These are phyloP conservation scores for Struthidea cinerea DNA, from an alignment of 2,113 vertebrate genomes.

Conservation along the genomic window DNA sequence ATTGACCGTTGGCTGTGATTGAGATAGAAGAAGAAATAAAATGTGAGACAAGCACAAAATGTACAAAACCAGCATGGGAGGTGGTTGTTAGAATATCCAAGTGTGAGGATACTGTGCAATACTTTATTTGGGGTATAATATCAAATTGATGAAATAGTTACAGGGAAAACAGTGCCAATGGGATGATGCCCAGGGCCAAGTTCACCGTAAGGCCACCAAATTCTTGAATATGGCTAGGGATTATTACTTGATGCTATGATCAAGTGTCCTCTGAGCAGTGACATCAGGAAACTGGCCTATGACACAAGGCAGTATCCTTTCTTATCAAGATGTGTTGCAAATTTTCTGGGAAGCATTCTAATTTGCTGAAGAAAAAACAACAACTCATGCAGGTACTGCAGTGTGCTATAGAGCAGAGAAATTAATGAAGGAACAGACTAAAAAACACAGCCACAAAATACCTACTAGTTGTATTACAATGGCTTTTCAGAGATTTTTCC, in stretches of 20 bases:
- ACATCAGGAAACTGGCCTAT: background rate
- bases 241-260: background rate
- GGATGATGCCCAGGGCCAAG: background rate
- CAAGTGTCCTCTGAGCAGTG: background rate
- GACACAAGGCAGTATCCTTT: background rate
- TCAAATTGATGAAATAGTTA: background rate
- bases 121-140: background rate
- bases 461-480: background rate
- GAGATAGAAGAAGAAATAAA: background rate
- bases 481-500: background rate
- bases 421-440: background rate
- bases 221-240: background rate
- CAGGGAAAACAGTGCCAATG: background rate
- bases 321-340: background rate
- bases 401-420: background rate
- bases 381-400: background rate
- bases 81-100: background rate
- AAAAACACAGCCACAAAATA: background rate
- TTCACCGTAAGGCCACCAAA: background rate
- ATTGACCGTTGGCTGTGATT: conserved; percentile 29
- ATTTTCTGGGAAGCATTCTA: background rate
- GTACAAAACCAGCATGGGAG: background rate
- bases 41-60: background rate
- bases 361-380: background rate
- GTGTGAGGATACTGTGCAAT: background rate